Evolutionary conservation across 2,113 vertebrate species (phyloP).

Genomic region (Raja brachyura): DNA sequence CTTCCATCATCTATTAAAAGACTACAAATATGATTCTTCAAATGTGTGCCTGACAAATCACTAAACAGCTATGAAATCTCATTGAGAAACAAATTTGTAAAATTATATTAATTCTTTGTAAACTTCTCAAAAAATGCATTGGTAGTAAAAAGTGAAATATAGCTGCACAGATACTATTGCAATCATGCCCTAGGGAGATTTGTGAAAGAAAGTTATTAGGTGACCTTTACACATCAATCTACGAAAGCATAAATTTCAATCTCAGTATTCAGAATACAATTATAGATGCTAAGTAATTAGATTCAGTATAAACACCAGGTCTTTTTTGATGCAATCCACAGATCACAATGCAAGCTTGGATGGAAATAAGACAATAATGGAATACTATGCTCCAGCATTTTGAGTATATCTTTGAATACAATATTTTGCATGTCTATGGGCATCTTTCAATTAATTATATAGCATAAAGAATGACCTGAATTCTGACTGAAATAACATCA

Average conservation of each 20-base stretch:
- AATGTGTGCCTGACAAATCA: not conserved
- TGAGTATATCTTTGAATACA: no score
- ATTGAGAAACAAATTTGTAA: not conserved
- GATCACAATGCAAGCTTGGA: not conserved
- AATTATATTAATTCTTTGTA: not conserved
- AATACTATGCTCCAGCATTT: no score
- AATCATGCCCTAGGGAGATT: conserved; percentile 2
- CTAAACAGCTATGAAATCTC: not conserved
- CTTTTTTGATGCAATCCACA: not conserved
- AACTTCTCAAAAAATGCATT: not conserved
- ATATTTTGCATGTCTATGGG: not conserved
- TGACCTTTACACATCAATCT: conserved; percentile 28
- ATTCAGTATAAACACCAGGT: not conserved
- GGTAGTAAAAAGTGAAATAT: not conserved
- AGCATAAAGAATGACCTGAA: not conserved
- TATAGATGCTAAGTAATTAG: not conserved
- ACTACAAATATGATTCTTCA: not conserved
- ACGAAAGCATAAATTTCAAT: not conserved
- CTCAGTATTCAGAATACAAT: not conserved
- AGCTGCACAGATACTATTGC: not conserved
- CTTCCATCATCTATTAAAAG: not conserved
- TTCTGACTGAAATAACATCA: not conserved
- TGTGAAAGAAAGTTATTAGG: not conserved
- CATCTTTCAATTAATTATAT: not conserved
- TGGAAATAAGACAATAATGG: not conserved